Evolutionary conservation across 2,113 vertebrate species (phyloP), one percentile per base, ranked within the genome.

Genomic region (Indicator indicator): DNA sequence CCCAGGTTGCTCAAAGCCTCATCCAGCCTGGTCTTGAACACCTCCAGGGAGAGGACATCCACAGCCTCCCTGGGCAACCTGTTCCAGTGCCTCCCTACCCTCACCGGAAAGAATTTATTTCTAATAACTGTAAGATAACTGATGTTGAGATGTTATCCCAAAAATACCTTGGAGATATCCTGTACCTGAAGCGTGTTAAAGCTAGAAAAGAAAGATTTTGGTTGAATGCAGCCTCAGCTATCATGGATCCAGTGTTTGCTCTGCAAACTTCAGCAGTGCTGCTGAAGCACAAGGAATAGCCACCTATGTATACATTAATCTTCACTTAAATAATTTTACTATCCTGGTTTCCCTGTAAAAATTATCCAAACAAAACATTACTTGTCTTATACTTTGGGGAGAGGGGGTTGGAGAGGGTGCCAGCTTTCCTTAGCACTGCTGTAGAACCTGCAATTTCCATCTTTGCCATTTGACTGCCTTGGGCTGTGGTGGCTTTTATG

Each of bases 391-490:
- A 33, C 1, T 78, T 71, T 71, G 26, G 3, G 3, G 13, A 2
- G 1, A 44, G 30, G 6, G 6, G 3, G 6, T 0, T 5, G 48
- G 21, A 77, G 9, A 2, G 1, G 1, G 0, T 18, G 13, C 55
- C 33, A 72, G 5, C 5, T 64, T 82, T 79, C 20, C 36, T 67
- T 23, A 40, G 15, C 11, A 30, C 14, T 48, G 7, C 27, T 33
- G 12, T 48, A 67, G 23, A 90, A 76, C 24, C 80, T 76, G 6
- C 11, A 48, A 10, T 73, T 62, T 12, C 7, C 2, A 8, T 58
- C 60, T 74, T 81, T 40, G 12, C 18, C 10, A 27, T 81, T 46
- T 70, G 20, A 50, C 28, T 46, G 33, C 12, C 10, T 52, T 83
- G 74, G 70, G 6, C 55, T 83, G 16, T 8, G 12, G 23, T n/a